These are phyloP conservation scores for Suncus etruscus DNA, from an alignment of 2,113 vertebrate genomes.

Conservation along the genomic window DNA sequence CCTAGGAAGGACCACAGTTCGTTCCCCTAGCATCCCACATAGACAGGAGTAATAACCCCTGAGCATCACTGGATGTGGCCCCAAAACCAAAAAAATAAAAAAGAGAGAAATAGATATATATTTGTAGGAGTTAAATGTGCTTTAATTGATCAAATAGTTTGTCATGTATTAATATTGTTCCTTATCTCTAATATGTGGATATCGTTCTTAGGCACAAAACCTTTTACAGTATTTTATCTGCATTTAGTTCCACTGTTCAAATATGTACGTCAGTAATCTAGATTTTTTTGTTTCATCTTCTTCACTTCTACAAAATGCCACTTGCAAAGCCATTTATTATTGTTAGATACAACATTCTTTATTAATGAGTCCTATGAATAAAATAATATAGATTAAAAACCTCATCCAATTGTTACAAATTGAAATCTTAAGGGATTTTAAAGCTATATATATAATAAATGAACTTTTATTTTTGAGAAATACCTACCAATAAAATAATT, in stretches of 20 bases:
- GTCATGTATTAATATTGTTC: constrained; percentile 80
- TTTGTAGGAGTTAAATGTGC: constrained; percentile 67
- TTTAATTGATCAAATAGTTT: constrained; percentile 84
- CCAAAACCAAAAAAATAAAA: no score
- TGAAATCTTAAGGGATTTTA: not conserved
- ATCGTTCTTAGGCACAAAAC: constrained; percentile 75
- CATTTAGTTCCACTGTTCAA: constrained; percentile 78
- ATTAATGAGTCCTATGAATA: constrained; percentile 83
- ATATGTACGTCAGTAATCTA: constrained; percentile 70
- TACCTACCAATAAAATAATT: not conserved
- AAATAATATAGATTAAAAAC: constrained; percentile 62
- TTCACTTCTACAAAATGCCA: constrained; percentile 83
- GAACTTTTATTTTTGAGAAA: constrained; percentile 45
- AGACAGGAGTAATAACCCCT: no score
- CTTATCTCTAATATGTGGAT: constrained; percentile 77
- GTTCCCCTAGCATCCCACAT: no score
- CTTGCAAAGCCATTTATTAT: constrained; percentile 74
- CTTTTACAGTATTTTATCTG: constrained; percentile 76
- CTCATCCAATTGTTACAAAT: not conserved
- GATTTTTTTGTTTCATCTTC: constrained; percentile 77
- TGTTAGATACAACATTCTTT: constrained; percentile 81
- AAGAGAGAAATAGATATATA: constrained; percentile 53
- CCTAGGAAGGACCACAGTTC: no score
- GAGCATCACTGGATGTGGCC: no score
- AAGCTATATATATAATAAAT: not conserved